Conservation (phyloP, 2,888 invertebrate genomes). For the Lasioglossum calceatum region DNA sequence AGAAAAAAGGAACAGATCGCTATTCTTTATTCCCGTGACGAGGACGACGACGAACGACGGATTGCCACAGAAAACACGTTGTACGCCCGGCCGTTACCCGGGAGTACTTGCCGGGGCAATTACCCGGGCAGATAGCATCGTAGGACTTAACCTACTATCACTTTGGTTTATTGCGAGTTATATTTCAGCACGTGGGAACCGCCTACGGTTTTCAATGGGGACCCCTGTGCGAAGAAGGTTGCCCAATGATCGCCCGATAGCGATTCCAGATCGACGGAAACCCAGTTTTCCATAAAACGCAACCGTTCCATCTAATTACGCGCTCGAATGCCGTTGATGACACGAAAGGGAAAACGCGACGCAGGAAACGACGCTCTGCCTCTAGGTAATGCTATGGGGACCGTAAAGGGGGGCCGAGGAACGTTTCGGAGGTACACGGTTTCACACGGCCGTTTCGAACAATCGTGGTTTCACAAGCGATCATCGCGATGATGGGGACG, state of each 20-base stretch:
- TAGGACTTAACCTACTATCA: conserved; percentile 83
- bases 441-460: conserved; percentile 46
- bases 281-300: conserved; percentile 81
- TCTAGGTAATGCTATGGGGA: neutral
- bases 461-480: conserved; percentile 49
- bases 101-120: conserved; percentile 75
- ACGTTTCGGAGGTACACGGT: conserved; percentile 36
- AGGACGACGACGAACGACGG: conserved; percentile 68
- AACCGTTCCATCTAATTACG: conserved; percentile 72
- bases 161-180: conserved; percentile 82
- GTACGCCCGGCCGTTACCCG: conserved; percentile 55
- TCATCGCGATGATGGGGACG: conserved; percentile 9
- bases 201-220: conserved; percentile 77
- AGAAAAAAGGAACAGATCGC: conserved; percentile 63
- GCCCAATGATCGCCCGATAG: conserved; percentile 83
- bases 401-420: neutral
- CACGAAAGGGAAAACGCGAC: conserved; percentile 56
- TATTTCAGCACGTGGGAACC: conserved; percentile 83
- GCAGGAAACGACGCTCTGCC: conserved; percentile 31
- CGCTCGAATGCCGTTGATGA: conserved; percentile 64
- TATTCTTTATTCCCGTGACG: conserved; percentile 67
- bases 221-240: conserved; percentile 80
- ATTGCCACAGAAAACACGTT: conserved; percentile 70
- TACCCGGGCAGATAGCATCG: conserved; percentile 80
- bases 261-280: conserved; percentile 81